Base-by-base conservation (phyloP, 1,140 invertebrate genomes). In the Penaeus indicus region DNA sequence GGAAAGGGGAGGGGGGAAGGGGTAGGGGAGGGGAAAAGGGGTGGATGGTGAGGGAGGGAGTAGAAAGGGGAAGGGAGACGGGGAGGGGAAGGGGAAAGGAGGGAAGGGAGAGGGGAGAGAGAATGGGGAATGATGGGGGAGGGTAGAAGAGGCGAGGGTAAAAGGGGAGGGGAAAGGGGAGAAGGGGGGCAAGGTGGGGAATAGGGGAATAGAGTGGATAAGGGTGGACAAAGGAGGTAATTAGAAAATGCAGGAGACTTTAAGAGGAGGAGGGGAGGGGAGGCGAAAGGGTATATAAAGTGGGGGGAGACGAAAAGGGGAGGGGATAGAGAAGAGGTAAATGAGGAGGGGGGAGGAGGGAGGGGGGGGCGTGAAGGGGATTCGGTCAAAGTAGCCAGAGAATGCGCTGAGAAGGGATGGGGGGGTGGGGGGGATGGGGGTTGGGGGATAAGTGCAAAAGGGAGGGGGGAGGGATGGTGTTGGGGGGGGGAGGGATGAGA, bases 21-120 rank as follows among this genome's bases (percentile, higher is more conserved):
- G n/a, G n/a, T n/a, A 47, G 75, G 54, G 75, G 72, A 78, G 75
- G 75, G 54, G 75, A 78, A 47, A 47, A 78, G 3, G 75, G 54
- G n/a, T n/a, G 25, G 75, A 27, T 32, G 75, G 21, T 21, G 21
- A 13, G 21, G 21, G 10, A 7, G 77, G 18, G 21, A 21, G 42
- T 13, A 25, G 60, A 7, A 8, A 7, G n/a, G 32, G 77, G 22
- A 42, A 54, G n/a, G 42, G 42, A n/a, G 77, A 42, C n/a, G 77
- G n/a, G 42, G 21, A 19, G 72, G 72, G n/a, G 21, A n/a, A 4
- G 5, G n/a, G n/a, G 64, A 4, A 4, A 21, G 38, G 77, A n/a
- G 38, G 42, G 21, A 32, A 42, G 42, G 38, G 38, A 5, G 5
- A 3, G 38, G 38, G 1, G 38, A 38, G 38, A 5, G 38, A 38